phyloP scores from a whole-genome alignment of 2,797 vertebrate species.

The Sebastes dallii region DNA sequence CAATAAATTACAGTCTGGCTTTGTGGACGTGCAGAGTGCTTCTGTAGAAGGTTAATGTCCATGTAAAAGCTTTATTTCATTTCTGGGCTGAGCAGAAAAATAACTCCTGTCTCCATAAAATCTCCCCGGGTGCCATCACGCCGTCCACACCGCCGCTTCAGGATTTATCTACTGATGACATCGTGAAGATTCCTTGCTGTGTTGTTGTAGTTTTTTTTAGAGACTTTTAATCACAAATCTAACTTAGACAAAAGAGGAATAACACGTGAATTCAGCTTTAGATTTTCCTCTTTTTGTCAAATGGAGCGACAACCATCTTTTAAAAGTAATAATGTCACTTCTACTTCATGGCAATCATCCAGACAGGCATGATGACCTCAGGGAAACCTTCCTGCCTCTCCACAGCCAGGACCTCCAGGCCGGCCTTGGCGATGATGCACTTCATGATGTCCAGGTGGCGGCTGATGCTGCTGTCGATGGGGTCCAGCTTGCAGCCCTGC shows the following conservation, averaged over 20 bases:
- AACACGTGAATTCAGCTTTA: constrained; percentile 10
- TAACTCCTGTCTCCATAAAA: constrained; percentile 7
- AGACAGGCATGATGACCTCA: constrained; percentile 91
- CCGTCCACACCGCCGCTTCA: not conserved
- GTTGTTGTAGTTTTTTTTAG: not conserved
- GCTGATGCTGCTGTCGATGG: constrained; percentile 92
- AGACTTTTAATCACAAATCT: not conserved
- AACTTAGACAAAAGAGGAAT: not conserved
- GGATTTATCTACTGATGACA: constrained; percentile 25
- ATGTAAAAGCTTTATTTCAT: constrained; percentile 17
- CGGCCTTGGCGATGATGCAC: constrained; percentile 87
- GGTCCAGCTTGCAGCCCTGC: constrained; percentile 90
- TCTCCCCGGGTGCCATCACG: not conserved
- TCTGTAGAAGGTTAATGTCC: not conserved
- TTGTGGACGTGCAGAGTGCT: not conserved
- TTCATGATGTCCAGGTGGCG: constrained; percentile 91
- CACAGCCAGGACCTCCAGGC: constrained; percentile 85
- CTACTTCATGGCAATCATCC: constrained; percentile 91
- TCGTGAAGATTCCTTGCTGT: not conserved
- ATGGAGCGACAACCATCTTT: not conserved
- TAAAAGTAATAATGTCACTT: not conserved
- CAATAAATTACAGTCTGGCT: not conserved
- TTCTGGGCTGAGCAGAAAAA: not conserved
- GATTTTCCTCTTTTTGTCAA: not conserved
- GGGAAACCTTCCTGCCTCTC: constrained; percentile 91